Evolutionary conservation across 2,888 invertebrate species (phyloP).

Genomic region (Platycnemis pennipes): DNA sequence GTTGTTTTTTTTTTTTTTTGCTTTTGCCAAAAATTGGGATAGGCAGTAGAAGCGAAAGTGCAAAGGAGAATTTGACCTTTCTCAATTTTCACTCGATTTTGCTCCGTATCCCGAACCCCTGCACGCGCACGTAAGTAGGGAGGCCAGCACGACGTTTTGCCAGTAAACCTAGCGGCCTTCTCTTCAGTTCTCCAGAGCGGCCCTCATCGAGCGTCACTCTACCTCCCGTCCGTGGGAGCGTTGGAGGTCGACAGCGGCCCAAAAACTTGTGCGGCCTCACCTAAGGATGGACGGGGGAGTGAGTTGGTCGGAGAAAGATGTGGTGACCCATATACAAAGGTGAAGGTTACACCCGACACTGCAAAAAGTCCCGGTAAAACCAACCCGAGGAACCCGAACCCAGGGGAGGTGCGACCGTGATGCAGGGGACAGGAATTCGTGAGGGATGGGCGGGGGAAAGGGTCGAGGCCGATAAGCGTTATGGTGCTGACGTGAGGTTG

Average conservation of each 20-base stretch:
- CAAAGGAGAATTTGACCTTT: neutral
- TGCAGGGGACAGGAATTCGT: no score
- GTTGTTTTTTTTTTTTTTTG: neutral
- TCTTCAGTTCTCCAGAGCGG: no score
- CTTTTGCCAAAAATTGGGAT: neutral
- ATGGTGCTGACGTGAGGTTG: no score
- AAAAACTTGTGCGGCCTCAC: conserved; percentile 4
- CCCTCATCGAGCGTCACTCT: neutral
- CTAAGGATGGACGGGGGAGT: neutral
- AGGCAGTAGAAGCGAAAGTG: neutral
- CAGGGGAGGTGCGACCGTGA: neutral
- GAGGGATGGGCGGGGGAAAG: no score
- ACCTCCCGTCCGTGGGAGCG: neutral
- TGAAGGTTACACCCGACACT: neutral
- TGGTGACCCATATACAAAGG: conserved; percentile 26
- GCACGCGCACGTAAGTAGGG: neutral
- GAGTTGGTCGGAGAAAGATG: neutral
- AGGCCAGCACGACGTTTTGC: neutral
- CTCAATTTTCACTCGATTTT: neutral
- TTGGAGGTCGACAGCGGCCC: neutral
- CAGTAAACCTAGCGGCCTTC: no score
- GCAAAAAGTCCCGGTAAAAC: neutral
- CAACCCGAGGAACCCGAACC: neutral
- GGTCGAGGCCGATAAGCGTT: no score
- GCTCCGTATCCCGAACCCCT: neutral